Percentiles rank a stretch among this genome's conserved stretches.
Conservation (phyloP, 1,140 invertebrate genomes). For the Spodoptera litura region DNA sequence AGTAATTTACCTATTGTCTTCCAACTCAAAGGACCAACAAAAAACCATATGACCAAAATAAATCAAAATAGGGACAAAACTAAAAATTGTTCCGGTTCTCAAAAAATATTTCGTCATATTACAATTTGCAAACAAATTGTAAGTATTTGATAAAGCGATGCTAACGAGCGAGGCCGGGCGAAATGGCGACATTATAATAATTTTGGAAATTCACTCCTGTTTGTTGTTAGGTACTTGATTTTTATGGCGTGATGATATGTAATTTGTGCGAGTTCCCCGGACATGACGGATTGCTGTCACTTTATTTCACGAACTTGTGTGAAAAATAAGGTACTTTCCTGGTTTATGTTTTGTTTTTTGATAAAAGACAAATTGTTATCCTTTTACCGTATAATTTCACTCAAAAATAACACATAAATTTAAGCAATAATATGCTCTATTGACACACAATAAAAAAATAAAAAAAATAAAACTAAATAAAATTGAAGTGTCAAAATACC, state of each 20-base stretch:
- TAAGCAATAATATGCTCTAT: no score
- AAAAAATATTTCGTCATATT: constrained; percentile 10
- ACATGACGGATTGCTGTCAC: neutral
- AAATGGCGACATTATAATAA: constrained; percentile 26
- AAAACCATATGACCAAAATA: neutral
- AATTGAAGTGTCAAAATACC: no score
- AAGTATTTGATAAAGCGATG: constrained; percentile 23
- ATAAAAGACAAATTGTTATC: no score
- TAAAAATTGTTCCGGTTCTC: neutral
- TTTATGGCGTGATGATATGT: constrained; percentile 12
- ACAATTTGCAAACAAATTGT: constrained; percentile 21
- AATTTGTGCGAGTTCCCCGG: neutral
- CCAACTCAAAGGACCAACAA: no score
- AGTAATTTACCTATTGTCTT: no score
- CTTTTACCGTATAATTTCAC: no score
- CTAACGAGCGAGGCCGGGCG: neutral
- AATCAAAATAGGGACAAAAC: neutral
- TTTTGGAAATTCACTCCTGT: neutral
- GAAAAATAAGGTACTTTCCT: neutral
- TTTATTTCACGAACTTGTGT: neutral
- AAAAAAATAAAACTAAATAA: no score
- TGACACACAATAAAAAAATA: no score
- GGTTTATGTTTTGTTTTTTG: no score
- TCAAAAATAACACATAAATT: no score
- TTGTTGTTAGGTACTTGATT: constrained; percentile 16